These are phyloP conservation scores for Neopelma chrysocephalum DNA, from an alignment of 2,797 vertebrate species.

Conservation along the genomic window DNA sequence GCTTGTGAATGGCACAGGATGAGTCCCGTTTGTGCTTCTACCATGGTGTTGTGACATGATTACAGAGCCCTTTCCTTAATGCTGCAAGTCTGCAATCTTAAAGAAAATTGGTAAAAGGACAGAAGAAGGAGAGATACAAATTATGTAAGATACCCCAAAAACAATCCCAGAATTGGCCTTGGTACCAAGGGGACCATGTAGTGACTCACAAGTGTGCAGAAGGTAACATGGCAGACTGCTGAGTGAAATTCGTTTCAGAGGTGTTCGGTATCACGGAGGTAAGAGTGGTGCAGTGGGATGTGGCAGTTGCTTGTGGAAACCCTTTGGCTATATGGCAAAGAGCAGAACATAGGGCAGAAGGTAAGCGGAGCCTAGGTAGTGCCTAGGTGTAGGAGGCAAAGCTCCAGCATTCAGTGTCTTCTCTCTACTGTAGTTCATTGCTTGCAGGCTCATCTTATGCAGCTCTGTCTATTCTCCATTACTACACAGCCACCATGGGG, in stretches of 20 bases:
- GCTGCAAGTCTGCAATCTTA: neutral
- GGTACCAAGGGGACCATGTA: neutral
- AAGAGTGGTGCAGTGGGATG: neutral
- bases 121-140: neutral
- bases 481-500: constrained; percentile 32
- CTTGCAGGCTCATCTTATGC: neutral
- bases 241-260: neutral
- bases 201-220: neutral
- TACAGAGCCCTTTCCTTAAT: neutral
- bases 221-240: neutral
- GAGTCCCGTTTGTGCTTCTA: neutral
- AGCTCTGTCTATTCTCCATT: constrained; percentile 32
- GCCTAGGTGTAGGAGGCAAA: neutral
- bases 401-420: neutral
- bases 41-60: fast-evolving
- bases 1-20: neutral
- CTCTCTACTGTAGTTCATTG: neutral
- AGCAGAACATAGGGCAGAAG: neutral
- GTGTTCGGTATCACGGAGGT: neutral
- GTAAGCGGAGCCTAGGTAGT: neutral
- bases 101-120: neutral
- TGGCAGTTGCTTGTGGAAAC: constrained; percentile 27
- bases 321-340: neutral
- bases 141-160: neutral
- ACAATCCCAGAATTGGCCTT: neutral